These are phyloP conservation scores for Volucella bombylans DNA, from an alignment of 2,888 invertebrate species.

Conservation along the genomic window DNA sequence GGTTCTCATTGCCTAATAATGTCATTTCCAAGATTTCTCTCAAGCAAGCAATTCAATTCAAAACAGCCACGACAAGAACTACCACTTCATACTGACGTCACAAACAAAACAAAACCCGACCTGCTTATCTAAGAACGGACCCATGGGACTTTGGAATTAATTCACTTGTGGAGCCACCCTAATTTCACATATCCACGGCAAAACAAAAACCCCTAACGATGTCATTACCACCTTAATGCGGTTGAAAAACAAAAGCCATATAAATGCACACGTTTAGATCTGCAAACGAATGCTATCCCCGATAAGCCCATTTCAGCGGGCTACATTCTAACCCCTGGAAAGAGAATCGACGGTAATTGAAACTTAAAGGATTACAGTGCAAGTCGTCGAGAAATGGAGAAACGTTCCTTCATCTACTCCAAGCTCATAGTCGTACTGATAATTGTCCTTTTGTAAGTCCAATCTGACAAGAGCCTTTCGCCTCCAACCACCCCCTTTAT, in stretches of 20 bases:
- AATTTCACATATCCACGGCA: background rate
- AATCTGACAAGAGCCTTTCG: background rate
- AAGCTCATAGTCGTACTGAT: too few relatives aligned
- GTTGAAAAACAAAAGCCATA: conserved; percentile 22
- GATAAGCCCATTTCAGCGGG: background rate
- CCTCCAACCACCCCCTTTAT: background rate
- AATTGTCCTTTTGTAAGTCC: conserved; percentile 45
- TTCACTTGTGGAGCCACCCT: too few relatives aligned
- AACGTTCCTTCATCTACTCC: conserved; percentile 16
- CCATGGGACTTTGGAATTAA: too few relatives aligned
- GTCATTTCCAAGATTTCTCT: too few relatives aligned
- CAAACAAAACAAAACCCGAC: too few relatives aligned
- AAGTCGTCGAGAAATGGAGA: conserved; percentile 10
- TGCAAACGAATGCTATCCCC: background rate
- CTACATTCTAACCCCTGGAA: conserved; percentile 17
- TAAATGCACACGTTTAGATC: background rate
- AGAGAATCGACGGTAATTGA: conserved; percentile 45
- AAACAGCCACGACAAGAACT: too few relatives aligned
- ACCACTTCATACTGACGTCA: too few relatives aligned
- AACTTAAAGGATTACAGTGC: conserved; percentile 61
- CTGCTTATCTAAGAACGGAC: too few relatives aligned
- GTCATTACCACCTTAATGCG: conserved; percentile 49
- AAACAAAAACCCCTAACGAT: conserved; percentile 3
- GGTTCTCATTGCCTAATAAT: too few relatives aligned
- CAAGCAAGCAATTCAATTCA: too few relatives aligned